These are phyloP conservation scores for Acleris emargana DNA, from an alignment of 2,888 invertebrate genomes.

Conservation along the genomic window DNA sequence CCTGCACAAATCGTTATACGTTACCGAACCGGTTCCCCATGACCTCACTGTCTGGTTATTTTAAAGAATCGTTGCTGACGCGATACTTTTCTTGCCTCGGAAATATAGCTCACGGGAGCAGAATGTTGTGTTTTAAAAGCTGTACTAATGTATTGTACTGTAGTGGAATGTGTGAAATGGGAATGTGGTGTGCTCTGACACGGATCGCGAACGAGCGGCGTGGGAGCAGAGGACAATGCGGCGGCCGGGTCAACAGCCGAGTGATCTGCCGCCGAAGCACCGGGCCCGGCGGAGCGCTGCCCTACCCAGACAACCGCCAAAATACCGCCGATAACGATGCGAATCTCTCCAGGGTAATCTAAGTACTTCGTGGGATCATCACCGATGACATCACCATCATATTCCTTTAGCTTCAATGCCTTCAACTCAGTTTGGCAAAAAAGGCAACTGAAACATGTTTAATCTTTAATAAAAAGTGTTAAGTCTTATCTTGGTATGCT, in stretches of 20 bases:
- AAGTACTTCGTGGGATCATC: too few species aligned
- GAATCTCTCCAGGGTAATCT: not conserved
- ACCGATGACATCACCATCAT: too few species aligned
- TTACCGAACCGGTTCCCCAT: conserved; percentile 64
- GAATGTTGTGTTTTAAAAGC: not conserved
- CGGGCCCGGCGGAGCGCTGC: conserved; percentile 25
- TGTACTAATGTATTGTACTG: not conserved
- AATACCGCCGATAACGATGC: conserved; percentile 27
- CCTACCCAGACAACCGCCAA: conserved; percentile 44
- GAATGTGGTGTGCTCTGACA: conserved; percentile 33
- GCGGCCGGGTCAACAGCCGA: conserved; percentile 71
- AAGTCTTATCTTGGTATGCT: conserved; percentile 18
- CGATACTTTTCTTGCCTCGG: conserved; percentile 24
- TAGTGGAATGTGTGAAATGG: conserved; percentile 33
- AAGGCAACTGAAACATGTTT: not conserved
- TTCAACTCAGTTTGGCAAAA: not conserved
- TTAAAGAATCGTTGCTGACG: conserved; percentile 37
- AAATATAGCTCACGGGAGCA: not conserved
- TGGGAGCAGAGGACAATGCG: conserved; percentile 66
- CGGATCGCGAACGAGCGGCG: conserved; percentile 45
- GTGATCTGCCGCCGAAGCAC: conserved; percentile 45
- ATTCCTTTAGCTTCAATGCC: too few species aligned
- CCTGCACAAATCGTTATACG: conserved; percentile 47
- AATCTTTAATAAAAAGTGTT: conserved; percentile 2
- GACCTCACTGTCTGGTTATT: conserved; percentile 71